phyloP scores from a whole-genome alignment of 2,113 vertebrate genomes.

The Scatophagus argus region DNA sequence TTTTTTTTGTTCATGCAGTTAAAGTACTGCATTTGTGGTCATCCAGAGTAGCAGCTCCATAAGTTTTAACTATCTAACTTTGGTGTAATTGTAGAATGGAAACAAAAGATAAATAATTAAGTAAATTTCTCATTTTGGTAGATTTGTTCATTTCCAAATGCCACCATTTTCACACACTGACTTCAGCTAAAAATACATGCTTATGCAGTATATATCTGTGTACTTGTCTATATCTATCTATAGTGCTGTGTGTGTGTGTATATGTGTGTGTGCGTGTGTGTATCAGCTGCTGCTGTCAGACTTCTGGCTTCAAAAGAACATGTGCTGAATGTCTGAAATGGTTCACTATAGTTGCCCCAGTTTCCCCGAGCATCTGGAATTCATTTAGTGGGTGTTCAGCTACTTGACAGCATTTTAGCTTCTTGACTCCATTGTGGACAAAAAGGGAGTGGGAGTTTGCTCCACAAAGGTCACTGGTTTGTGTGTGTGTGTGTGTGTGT shows the following conservation, averaged over 20 bases:
- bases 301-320: constrained; percentile 40
- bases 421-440: constrained; percentile 25
- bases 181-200: not conserved
- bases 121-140: not conserved
- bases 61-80: not conserved
- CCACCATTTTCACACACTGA: not conserved
- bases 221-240: constrained; percentile 8
- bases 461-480: constrained; percentile 45
- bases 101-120: not conserved
- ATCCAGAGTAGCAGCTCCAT: not conserved
- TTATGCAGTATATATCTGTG: not conserved
- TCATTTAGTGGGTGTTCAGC: constrained; percentile 67
- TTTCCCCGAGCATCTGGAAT: constrained; percentile 74
- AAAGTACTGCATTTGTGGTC: no score
- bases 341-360: constrained; percentile 53
- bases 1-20: not conserved
- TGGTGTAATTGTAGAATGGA: not conserved
- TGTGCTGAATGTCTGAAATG: constrained; percentile 49
- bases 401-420: constrained; percentile 52
- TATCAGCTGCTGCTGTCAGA: constrained; percentile 47
- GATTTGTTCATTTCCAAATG: not conserved
- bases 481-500: constrained; percentile 25
- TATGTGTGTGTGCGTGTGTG: not conserved
- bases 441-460: constrained; percentile 36
- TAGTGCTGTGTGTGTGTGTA: not conserved